Conservation (phyloP, 2,888 invertebrate genomes). For the Prosapia bicincta region DNA sequence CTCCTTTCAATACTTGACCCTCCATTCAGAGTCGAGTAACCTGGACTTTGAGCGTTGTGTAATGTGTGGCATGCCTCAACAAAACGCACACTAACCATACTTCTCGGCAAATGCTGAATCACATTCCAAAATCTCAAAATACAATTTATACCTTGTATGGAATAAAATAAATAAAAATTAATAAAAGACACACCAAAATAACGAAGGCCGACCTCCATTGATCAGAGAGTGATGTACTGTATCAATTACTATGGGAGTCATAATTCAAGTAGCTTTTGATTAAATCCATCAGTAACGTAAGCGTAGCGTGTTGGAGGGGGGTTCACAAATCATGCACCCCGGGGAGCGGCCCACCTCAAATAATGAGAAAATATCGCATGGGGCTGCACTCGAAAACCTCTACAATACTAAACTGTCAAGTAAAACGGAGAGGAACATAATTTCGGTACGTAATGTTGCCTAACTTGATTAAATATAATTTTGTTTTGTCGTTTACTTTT, state of each 20-base stretch:
- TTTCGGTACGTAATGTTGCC: constrained; percentile 23
- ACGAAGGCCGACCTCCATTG: background rate
- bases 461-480: constrained; percentile 26
- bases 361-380: constrained; percentile 27
- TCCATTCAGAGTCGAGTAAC: too few species aligned
- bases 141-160: too few species aligned
- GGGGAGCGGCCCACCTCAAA: constrained; percentile 20
- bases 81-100: too few species aligned
- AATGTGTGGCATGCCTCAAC: too few species aligned
- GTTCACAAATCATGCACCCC: constrained; percentile 7
- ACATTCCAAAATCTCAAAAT: too few species aligned
- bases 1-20: too few species aligned
- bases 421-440: constrained; percentile 14
- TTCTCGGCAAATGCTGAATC: too few species aligned
- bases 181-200: background rate
- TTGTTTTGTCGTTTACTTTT: constrained; percentile 17
- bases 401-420: constrained; percentile 2
- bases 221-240: background rate
- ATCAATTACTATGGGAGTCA: background rate
- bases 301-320: constrained; percentile 4
- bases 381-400: constrained; percentile 12
- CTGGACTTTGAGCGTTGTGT: too few species aligned
- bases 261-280: constrained; percentile 2
- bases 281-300: background rate
- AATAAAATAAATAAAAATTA: background rate